phyloP scores from a whole-genome alignment of 2,113 vertebrate species.

The Ictalurus punctatus region DNA sequence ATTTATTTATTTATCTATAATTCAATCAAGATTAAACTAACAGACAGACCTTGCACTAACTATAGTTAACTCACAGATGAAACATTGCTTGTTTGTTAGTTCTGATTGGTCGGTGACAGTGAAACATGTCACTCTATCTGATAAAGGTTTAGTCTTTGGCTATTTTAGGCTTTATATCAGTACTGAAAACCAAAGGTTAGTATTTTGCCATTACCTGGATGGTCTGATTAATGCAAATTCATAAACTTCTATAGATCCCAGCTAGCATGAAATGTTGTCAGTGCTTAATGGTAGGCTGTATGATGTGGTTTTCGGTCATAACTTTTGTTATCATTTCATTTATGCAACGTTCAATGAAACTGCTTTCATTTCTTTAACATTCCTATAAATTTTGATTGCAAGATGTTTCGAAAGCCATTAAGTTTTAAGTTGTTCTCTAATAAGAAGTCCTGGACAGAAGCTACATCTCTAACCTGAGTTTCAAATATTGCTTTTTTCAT shows the following conservation, averaged over 20 bases:
- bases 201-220: neutral
- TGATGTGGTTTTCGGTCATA: neutral
- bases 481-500: conserved; percentile 24
- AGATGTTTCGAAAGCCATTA: neutral
- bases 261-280: neutral
- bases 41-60: neutral
- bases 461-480: neutral
- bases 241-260: neutral
- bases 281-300: neutral
- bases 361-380: neutral
- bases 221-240: neutral
- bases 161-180: neutral
- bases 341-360: neutral
- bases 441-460: neutral
- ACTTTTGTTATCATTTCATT: neutral
- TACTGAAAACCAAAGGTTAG: neutral
- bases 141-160: neutral
- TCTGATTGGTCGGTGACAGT: neutral
- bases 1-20: no score
- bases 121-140: neutral
- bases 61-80: neutral
- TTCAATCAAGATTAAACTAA: no score
- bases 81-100: neutral
- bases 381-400: neutral
- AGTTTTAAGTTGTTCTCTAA: neutral